Percentiles rank a stretch among this genome's conserved stretches.
Evolutionary conservation across 2,113 vertebrate genomes (phyloP).

Genomic region (Pterocles gutturalis): DNA sequence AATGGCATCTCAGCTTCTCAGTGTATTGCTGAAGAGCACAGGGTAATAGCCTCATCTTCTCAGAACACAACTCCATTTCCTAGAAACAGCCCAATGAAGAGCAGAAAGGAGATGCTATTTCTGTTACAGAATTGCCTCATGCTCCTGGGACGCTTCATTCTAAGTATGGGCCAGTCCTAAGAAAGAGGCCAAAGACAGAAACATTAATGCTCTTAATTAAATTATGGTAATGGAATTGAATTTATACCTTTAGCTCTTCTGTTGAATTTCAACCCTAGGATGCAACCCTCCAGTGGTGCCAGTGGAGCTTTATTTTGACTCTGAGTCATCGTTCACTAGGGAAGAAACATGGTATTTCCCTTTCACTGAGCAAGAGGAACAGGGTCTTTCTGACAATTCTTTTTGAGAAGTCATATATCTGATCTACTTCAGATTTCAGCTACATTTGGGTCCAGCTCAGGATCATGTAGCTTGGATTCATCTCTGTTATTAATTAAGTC

Average conservation of each 20-base stretch:
- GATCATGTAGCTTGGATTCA: not conserved
- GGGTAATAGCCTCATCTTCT: slow-evolving; percentile 38
- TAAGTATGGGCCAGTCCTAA: not conserved
- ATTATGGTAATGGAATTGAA: not conserved
- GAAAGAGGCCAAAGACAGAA: not conserved
- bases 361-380: too few species aligned
- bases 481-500: not conserved
- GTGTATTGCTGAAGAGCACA: not conserved
- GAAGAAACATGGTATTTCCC: not conserved
- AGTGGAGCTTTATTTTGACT: not conserved
- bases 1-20: not conserved
- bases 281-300: not conserved
- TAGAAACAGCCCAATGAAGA: not conserved
- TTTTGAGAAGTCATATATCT: not conserved
- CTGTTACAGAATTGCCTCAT: not conserved
- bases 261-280: not conserved
- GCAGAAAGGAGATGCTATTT: not conserved
- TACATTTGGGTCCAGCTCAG: not conserved
- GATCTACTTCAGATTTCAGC: not conserved
- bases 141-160: not conserved
- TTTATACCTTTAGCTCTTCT: not conserved
- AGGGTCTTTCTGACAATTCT: not conserved
- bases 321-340: not conserved
- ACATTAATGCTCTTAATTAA: not conserved
- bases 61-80: slow-evolving; percentile 43